Base-by-base conservation (phyloP, 1,140 invertebrate genomes). In the Cyphomyrmex costatus region DNA sequence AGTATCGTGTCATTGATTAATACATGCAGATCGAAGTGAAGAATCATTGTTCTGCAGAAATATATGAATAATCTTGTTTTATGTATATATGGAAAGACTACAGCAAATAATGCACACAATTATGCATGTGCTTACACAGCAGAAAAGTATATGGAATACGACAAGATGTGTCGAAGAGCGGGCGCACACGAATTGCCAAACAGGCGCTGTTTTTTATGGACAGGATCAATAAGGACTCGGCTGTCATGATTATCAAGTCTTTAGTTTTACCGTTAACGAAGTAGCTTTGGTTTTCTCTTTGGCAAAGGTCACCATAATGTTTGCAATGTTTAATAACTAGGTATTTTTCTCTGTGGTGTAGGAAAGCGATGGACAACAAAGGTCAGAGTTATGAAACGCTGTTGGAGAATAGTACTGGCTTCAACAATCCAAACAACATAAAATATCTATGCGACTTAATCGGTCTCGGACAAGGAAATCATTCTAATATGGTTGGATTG, bases 371-470 rank as follows among this genome's bases (percentile, higher is more conserved):
- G 95, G 97, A 97, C 95, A 96, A 96, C 96, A 97, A 97, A 95
- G 97, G 96, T 91, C 97, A 97, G 95, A 97, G 95, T 91, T 99
- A 97, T 96, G 97, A 98, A 96, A 97, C 97, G 89, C 96, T 98
- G 92, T 96, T 99, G 93, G 96, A 97, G 95, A 97, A 97, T 95
- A 98, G 97, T 92, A 95, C 97, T 90, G 98, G 98, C 90, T 98
- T 98, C 96, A 97, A 97, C 96, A 99, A 99, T 96, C 98, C 98
- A 56, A 98, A 98, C 95, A 98, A 97, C 96, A 97, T 98, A 91
- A 97, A 97, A 95, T 97, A 97, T 96, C 96, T 98, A 80, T 96
- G 97, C 88, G 96, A 97, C 92, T 95, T 96, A 79, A 96, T 98
- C 93, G 97, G 97, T 76, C 96, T 98, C 88, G 95, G 96, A 85